phyloP scores from a whole-genome alignment of 1,140 invertebrate genomes.

The Orchestia grillus region DNA sequence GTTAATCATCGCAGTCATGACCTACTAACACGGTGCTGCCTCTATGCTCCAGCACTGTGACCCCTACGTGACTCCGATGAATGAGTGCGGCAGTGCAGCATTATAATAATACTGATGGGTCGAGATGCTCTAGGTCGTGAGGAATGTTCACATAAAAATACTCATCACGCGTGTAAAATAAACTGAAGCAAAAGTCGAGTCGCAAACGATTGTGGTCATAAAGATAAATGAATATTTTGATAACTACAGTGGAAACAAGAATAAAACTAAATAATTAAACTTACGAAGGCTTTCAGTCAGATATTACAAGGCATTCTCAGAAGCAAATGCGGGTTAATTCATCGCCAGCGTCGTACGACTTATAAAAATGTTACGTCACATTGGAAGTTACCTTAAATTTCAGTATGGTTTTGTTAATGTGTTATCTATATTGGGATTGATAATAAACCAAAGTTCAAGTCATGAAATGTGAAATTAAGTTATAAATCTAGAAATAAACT shows the following conservation, averaged over 20 bases:
- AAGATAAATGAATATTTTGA: no score
- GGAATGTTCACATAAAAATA: no score
- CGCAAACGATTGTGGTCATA: background rate
- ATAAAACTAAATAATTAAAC: background rate
- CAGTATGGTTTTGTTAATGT: no score
- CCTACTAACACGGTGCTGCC: conserved; percentile 22
- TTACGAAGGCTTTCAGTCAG: background rate
- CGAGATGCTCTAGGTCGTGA: background rate
- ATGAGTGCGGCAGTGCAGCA: background rate
- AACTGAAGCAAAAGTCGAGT: no score
- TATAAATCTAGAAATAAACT: no score
- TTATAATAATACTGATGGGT: background rate
- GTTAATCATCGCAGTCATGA: conserved; percentile 22
- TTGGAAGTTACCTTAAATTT: background rate
- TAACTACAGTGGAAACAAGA: background rate
- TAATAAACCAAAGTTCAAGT: no score
- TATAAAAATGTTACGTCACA: background rate
- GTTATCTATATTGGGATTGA: no score
- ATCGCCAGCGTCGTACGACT: background rate
- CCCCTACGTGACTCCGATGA: background rate
- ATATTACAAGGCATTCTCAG: background rate
- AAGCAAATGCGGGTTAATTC: background rate
- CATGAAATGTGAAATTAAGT: no score
- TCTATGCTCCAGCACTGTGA: background rate
- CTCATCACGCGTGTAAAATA: no score